Base-by-base conservation (phyloP, 2,113 vertebrate species). In the Boleophthalmus pectinirostris region DNA sequence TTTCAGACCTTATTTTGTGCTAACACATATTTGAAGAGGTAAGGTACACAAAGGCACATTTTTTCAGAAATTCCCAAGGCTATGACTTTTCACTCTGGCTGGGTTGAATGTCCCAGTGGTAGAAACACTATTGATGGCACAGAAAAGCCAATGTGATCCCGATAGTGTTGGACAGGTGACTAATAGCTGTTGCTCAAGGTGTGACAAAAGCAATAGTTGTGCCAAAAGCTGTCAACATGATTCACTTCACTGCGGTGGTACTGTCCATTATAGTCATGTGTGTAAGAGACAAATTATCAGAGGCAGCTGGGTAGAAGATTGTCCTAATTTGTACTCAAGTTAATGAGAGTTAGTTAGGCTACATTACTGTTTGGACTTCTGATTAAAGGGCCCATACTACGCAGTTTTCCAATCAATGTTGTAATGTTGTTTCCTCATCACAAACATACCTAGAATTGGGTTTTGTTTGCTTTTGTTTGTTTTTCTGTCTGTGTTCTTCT, bases 1-100 rank as follows among this genome's bases (percentile, higher is more conserved):
- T 49, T 49, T 49, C 15, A 5, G 15, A 51, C 5, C 16, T 51
- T 51, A 6, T 18, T 51, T 20, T 5, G 2, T 20, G 16, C 16
- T 51, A 51, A 16, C 20, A 43, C 38, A 38, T 38, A 38, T 38
- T 38, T 38, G 35, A 5, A 38, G 35, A 7, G 5, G 25, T 13
- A n/a, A 64, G 73, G 74, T 82, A 85, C 77, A 71, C 51, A 80
- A 86, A 83, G 72, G 70, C 75, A 14, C 53, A 15, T 18, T 75
- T 67, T 75, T 3, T 21, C 65, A 64, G 67, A 35, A 69, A 20
- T 78, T 82, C 87, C 79, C 67, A 43, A 12, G 3, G 69, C 54
- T 60, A 71, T 70, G 82, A 66, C 49, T 68, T 79, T 76, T 80
- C 64, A 78, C 0, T 82, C 66, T 72, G 51, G 61, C 45, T 10